Percentiles rank a stretch among this genome's conserved stretches.
Conservation (phyloP, 2,797 vertebrate genomes). For the Danio albolineatus region DNA sequence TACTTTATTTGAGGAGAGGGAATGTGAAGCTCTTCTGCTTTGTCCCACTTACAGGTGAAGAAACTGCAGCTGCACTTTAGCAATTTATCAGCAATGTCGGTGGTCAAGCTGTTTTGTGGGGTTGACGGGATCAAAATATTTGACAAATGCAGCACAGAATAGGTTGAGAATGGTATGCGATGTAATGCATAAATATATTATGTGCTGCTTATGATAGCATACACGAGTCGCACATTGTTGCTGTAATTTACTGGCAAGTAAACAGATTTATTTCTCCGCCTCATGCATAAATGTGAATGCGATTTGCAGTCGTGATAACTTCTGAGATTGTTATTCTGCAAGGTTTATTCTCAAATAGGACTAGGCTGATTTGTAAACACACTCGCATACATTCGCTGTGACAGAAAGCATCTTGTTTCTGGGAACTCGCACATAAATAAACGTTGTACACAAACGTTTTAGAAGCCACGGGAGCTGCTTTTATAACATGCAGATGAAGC, state of each 20-base stretch:
- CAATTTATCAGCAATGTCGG: not conserved
- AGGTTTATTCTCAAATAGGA: not conserved
- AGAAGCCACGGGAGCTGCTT: not conserved
- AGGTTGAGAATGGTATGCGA: not conserved
- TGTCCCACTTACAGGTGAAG: slow-evolving; percentile 89
- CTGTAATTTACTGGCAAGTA: not conserved
- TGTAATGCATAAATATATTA: not conserved
- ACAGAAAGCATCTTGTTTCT: not conserved
- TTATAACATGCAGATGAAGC: not conserved
- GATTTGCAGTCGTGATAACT: not conserved
- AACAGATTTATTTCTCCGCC: not conserved
- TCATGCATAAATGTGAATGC: not conserved
- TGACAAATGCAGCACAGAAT: not conserved
- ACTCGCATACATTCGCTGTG: not conserved
- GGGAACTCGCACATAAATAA: not conserved
- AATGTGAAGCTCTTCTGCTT: slow-evolving; percentile 86
- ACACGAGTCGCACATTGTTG: not conserved
- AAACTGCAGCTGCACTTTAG: not conserved
- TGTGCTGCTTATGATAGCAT: not conserved
- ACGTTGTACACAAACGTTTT: not conserved
- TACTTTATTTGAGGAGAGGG: slow-evolving; percentile 94
- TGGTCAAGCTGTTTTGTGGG: not conserved
- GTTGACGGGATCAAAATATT: not conserved
- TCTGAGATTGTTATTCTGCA: not conserved
- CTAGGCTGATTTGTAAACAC: not conserved